These are phyloP conservation scores for Stratiomys singularior DNA, from an alignment of 2,888 invertebrate genomes.

Conservation along the genomic window DNA sequence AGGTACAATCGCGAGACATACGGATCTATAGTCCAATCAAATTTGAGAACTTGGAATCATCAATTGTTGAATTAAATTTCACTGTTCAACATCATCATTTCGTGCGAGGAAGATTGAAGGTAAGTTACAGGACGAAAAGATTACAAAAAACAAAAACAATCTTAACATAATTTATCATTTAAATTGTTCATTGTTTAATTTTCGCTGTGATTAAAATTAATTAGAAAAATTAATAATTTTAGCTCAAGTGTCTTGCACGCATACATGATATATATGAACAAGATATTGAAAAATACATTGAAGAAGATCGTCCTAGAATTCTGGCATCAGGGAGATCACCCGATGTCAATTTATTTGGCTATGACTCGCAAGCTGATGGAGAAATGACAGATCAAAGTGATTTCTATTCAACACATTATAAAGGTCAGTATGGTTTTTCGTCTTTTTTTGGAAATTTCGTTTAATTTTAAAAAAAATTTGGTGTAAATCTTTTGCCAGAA, in stretches of 20 bases:
- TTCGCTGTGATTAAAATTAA: too few relatives aligned
- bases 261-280: conserved; percentile 64
- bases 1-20: conserved; percentile 61
- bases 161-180: not conserved
- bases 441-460: not conserved
- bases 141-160: too few relatives aligned
- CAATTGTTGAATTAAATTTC: conserved; percentile 62
- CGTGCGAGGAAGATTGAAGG: conserved; percentile 62
- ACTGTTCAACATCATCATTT: conserved; percentile 63
- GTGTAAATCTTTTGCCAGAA: not conserved
- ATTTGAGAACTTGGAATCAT: conserved; percentile 62
- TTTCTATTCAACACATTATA: conserved; percentile 61
- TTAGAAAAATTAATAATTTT: conserved; percentile 12
- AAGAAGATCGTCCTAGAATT: conserved; percentile 65
- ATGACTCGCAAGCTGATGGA: conserved; percentile 60
- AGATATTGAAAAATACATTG: conserved; percentile 62
- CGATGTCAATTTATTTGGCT: conserved; percentile 63
- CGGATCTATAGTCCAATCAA: conserved; percentile 61
- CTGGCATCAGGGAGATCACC: conserved; percentile 65
- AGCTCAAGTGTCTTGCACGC: conserved; percentile 64
- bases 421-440: conserved; percentile 57
- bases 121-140: too few relatives aligned
- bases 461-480: not conserved
- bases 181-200: not conserved
- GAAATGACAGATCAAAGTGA: conserved; percentile 63